Evolutionary conservation across 2,113 vertebrate genomes (phyloP).

Genomic region (Myrmophylax atrothorax): DNA sequence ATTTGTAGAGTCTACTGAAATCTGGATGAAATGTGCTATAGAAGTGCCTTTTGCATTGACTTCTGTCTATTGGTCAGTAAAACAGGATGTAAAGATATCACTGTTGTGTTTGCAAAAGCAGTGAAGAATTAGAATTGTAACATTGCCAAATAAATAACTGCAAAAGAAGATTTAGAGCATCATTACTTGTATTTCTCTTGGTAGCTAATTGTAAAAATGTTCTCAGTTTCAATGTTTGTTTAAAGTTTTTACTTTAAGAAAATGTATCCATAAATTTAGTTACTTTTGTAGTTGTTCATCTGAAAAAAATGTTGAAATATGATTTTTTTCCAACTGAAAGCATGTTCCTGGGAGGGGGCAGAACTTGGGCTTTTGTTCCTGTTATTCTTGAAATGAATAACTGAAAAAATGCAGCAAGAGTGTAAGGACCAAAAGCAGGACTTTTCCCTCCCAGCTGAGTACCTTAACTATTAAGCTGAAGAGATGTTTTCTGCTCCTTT

Average conservation of each 20-base stretch:
- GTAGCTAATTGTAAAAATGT: background rate
- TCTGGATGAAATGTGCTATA: background rate
- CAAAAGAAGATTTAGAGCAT: background rate
- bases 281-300: background rate
- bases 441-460: background rate
- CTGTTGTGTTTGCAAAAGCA: background rate
- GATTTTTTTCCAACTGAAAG: background rate
- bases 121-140: background rate
- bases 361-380: background rate
- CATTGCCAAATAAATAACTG: background rate
- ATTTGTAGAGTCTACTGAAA: background rate
- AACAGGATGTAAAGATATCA: background rate
- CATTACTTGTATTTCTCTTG: background rate
- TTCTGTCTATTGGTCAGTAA: background rate
- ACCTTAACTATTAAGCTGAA: background rate
- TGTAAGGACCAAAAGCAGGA: background rate
- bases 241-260: background rate
- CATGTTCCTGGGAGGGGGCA: background rate
- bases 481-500: background rate
- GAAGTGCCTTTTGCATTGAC: background rate
- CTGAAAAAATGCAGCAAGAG: background rate
- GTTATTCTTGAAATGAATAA: background rate
- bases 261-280: background rate
- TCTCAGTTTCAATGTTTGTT: constrained; percentile 7
- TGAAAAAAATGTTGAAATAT: background rate